Evolutionary conservation across 2,113 vertebrate species (phyloP).

Genomic region (Larimichthys polyactis): DNA sequence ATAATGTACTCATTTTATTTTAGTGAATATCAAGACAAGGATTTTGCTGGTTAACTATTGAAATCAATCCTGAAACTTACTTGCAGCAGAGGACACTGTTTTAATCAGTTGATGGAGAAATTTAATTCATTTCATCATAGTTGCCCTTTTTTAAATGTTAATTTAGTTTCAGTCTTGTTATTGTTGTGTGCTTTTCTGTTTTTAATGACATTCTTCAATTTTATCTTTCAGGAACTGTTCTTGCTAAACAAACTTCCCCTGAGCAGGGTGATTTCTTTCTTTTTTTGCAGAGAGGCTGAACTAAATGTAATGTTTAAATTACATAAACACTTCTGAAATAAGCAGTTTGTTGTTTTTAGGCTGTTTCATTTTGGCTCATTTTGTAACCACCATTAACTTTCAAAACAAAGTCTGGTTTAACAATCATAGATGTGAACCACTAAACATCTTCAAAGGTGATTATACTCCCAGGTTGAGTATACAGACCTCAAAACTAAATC

Average conservation of each 20-base stretch:
- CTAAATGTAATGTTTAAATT: slow-evolving; percentile 11
- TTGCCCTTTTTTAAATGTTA: neutral
- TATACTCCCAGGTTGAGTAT: neutral
- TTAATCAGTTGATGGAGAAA: too few relatives aligned
- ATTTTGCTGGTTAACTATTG: too few relatives aligned
- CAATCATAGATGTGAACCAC: neutral
- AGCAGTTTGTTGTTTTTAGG: slow-evolving; percentile 5
- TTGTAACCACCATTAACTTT: neutral
- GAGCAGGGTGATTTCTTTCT: neutral
- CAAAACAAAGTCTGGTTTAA: neutral
- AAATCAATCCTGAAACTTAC: too few relatives aligned
- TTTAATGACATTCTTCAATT: neutral
- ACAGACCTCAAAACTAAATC: neutral
- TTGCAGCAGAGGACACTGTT: too few relatives aligned
- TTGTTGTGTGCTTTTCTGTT: neutral
- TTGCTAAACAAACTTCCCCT: neutral
- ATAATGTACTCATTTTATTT: too few relatives aligned
- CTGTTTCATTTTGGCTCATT: neutral
- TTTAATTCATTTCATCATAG: neutral
- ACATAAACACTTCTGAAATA: slow-evolving; percentile 30
- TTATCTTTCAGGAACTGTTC: neutral
- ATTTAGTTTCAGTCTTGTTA: too few relatives aligned
- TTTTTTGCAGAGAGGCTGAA: neutral
- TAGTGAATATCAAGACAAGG: too few relatives aligned
- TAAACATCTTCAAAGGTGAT: neutral